A percentile compares a stretch with the other conserved stretches of the same genome.
These are phyloP conservation scores for Hermetia illucens DNA, from an alignment of 1,140 invertebrate species.

Conservation along the genomic window DNA sequence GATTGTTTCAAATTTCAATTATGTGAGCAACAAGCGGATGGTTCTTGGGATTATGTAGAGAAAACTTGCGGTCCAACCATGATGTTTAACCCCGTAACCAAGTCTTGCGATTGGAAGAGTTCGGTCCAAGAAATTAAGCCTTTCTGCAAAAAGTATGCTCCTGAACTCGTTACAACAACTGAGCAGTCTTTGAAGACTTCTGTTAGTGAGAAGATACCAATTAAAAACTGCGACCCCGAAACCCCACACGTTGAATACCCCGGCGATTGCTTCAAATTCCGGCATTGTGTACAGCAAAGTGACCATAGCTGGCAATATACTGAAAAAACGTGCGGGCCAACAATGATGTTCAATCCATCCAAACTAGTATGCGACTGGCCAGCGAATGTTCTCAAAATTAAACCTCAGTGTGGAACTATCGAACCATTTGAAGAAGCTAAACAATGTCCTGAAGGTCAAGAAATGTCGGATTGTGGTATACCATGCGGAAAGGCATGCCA, in stretches of 20 bases:
- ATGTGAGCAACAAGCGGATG: slow-evolving; percentile 31
- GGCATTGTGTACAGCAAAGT: neutral
- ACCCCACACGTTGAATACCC: neutral
- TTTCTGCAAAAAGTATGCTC: no score
- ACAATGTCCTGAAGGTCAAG: slow-evolving; percentile 29
- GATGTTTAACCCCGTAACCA: slow-evolving; percentile 43
- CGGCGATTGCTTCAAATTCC: neutral
- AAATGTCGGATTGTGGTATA: slow-evolving; percentile 43
- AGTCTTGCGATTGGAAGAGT: slow-evolving; percentile 46
- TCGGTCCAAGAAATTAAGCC: slow-evolving; percentile 43
- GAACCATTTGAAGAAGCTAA: slow-evolving; percentile 1
- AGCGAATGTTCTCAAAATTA: slow-evolving; percentile 32
- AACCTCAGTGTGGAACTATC: slow-evolving; percentile 34
- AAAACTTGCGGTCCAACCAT: slow-evolving; percentile 41
- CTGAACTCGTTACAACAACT: no score
- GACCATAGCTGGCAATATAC: slow-evolving; percentile 13
- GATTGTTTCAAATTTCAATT: slow-evolving; percentile 47
- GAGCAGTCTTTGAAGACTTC: no score
- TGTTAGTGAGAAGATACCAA: no score
- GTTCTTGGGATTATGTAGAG: slow-evolving; percentile 31
- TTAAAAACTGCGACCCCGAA: no score
- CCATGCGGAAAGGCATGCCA: slow-evolving; percentile 45
- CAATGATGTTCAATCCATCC: slow-evolving; percentile 39
- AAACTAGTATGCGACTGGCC: slow-evolving; percentile 39
- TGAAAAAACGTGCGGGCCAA: slow-evolving; percentile 33